Evolutionary conservation across 1,140 invertebrate species (phyloP).

Genomic region (Drosophila jambulina): DNA sequence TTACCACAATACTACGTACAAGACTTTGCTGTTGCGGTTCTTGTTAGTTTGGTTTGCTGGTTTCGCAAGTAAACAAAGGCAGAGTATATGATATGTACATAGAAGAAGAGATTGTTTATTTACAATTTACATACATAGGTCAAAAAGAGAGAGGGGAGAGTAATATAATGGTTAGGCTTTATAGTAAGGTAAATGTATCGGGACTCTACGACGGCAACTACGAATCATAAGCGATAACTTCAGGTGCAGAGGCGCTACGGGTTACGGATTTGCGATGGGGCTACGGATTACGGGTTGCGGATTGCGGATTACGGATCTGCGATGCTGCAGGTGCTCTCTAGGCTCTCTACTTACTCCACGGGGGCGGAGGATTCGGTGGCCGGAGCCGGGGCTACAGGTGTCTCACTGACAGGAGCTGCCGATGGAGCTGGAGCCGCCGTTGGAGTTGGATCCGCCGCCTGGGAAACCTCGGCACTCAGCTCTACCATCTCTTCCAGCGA

Average conservation of each 20-base stretch:
- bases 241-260: conserved; percentile 48
- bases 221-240: conserved; percentile 52
- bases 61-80: conserved; percentile 67
- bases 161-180: conserved; percentile 41
- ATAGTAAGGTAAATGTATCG: conserved; percentile 53
- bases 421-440: conserved; percentile 5
- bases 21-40: conserved; percentile 69
- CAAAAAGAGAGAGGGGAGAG: conserved; percentile 35
- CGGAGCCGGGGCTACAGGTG: conserved; percentile 2
- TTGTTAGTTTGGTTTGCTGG: conserved; percentile 60
- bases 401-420: conserved; percentile 6
- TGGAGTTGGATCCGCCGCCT: conserved; percentile 5
- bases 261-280: conserved; percentile 19
- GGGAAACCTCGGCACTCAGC: conserved; percentile 46
- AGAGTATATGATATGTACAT: conserved; percentile 75
- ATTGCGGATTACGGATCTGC: conserved; percentile 21
- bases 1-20: conserved; percentile 78
- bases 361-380: conserved; percentile 23
- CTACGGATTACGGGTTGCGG: conserved; percentile 27
- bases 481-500: conserved; percentile 73
- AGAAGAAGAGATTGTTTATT: conserved; percentile 71
- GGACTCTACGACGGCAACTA: conserved; percentile 32
- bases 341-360: conserved; percentile 61
- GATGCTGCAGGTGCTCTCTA: conserved; percentile 50
- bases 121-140: conserved; percentile 72